Evolutionary conservation across 2,113 vertebrate genomes (phyloP).

Genomic region (Python bivittatus): DNA sequence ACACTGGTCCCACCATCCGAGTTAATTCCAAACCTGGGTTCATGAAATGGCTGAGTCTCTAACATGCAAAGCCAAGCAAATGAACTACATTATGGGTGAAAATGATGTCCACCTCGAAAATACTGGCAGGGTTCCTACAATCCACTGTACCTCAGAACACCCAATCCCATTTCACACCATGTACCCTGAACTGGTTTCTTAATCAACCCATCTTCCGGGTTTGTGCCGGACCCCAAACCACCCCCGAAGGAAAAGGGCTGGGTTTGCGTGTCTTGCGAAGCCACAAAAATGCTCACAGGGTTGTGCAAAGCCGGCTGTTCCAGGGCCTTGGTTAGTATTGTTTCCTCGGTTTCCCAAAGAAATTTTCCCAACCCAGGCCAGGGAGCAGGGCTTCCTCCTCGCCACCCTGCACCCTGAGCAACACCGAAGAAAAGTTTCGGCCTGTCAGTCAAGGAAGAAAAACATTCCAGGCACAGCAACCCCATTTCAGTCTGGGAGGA

Average conservation of each 20-base stretch:
- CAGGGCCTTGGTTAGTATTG: not conserved
- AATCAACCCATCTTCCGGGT: too few relatives aligned
- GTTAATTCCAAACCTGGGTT: not conserved
- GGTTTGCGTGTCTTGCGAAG: not conserved
- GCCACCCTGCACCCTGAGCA: not conserved
- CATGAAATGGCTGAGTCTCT: too few relatives aligned
- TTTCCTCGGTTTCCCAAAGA: not conserved
- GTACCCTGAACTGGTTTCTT: too few relatives aligned
- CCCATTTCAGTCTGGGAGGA: not conserved
- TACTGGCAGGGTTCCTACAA: too few relatives aligned
- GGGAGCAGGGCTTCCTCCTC: not conserved
- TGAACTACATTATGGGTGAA: too few relatives aligned
- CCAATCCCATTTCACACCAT: too few relatives aligned
- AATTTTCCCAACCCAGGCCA: not conserved
- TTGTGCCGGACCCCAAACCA: too few relatives aligned
- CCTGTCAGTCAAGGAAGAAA: not conserved
- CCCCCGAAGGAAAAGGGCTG: too few relatives aligned
- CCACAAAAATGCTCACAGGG: not conserved
- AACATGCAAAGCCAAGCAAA: too few relatives aligned
- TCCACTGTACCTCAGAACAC: too few relatives aligned
- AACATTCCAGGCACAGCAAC: not conserved
- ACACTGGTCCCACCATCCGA: not conserved
- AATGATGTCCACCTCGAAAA: too few relatives aligned
- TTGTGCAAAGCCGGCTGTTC: not conserved
- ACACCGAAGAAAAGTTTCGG: not conserved